Evolutionary conservation across 2,113 vertebrate species (phyloP), one percentile per base, ranked within the genome.

Genomic region (Burhinus bistriatus): DNA sequence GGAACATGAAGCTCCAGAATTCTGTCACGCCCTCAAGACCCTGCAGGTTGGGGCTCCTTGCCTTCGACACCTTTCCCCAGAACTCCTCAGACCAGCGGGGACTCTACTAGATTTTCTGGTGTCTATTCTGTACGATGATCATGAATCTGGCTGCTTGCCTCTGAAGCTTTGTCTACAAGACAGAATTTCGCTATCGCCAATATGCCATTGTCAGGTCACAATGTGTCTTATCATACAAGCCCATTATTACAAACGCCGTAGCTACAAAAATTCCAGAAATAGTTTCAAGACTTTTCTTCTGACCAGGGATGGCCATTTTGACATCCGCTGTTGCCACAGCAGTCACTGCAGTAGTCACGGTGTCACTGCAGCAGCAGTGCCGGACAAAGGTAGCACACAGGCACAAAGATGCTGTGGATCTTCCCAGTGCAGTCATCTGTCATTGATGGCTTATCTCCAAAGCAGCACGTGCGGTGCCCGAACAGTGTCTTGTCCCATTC

Each of bases 371-470:
- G 87, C 83, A 86, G 70, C 66, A 61, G n/a, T n/a, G 38, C 64
- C 51, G 75, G 94, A 90, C 86, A 95, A 78, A 93, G 84, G 71
- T 95, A 16, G 71, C 83, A 92, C 86, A 83, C 70, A 87, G 61
- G 25, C 22, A 20, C 58, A 88, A 54, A 51, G 92, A 65, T 71
- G 59, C 88, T 65, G 45, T 82, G 80, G 76, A 55, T 87, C 95
- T 96, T 75, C 42, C 55, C 92, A 80, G 54, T 73, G 85, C 82
- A 51, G 30, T 96, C 92, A 83, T 93, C 89, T 90, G 92, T 81
- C 88, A 78, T 4, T 32, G 83, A 92, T 96, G 92, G 88, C 90
- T 89, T 95, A 75, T 88, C 94, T 85, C 95, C 96, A 96, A 83
- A 86, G 83, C 79, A 93, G 71, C 86, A 87, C 45, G 15, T 90